These are phyloP conservation scores for Arctocebus calabarensis DNA, from an alignment of 2,797 vertebrate genomes.

Conservation along the genomic window DNA sequence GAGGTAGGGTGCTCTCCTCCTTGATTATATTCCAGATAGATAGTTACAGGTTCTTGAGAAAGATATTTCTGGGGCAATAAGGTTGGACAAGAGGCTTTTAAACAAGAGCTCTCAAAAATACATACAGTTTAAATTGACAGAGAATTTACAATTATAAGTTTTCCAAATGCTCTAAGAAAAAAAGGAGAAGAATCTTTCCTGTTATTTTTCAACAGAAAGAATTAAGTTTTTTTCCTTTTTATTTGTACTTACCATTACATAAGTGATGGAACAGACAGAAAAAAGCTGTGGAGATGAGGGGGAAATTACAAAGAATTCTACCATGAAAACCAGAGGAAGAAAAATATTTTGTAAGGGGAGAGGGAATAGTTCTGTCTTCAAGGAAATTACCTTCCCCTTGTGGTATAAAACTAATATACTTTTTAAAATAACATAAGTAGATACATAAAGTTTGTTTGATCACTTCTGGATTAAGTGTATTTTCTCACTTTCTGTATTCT, in stretches of 20 bases:
- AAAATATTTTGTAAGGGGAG: not conserved
- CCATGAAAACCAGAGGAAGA: conserved; percentile 19
- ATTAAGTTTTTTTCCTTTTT: not conserved
- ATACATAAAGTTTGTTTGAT: not conserved
- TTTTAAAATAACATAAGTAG: conserved; percentile 21
- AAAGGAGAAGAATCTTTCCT: not conserved
- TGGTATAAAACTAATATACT: not conserved
- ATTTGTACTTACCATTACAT: conserved; percentile 33
- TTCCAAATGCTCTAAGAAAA: conserved; percentile 34
- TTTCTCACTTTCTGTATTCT: not conserved
- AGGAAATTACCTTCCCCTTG: conserved; percentile 2
- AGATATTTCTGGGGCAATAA: not conserved
- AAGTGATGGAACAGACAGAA: not conserved
- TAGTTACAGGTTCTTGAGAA: conserved; percentile 12
- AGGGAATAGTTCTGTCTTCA: not conserved
- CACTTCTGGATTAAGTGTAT: not conserved
- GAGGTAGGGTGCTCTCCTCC: not conserved
- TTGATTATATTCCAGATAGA: not conserved
- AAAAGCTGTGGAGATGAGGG: not conserved
- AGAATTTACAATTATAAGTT: conserved; percentile 9
- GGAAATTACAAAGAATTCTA: not conserved
- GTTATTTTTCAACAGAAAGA: not conserved
- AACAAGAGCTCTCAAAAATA: conserved; percentile 11
- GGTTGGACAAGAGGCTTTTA: not conserved
- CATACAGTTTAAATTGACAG: conserved; percentile 10